Base-by-base conservation (phyloP, 1,140 invertebrate species). In the Pseudoatta argentina region DNA sequence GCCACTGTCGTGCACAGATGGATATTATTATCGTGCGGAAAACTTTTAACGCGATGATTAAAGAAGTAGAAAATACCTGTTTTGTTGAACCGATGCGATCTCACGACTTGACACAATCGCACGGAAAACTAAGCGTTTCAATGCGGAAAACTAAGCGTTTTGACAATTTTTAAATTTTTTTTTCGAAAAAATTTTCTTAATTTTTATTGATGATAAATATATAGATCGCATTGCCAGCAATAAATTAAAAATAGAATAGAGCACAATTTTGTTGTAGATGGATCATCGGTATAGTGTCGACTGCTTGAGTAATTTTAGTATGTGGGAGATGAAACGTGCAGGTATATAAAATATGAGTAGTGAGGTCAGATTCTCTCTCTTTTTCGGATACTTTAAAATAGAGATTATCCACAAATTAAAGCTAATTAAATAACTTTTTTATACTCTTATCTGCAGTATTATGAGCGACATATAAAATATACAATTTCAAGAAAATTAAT, bases 21-120 rank as follows among this genome's bases (percentile, higher is more conserved):
- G 34, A 73, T n/a, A 72, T 82, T 75, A 61, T 73, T 75, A 61
- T 73, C 24, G 12, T 2, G 8, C 69, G 10, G 8, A 6, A 8
- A 75, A 83, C 39, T 73, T 83, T 83, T 83, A 75, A 83, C 30
- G 71, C 14, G 55, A 34, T 7, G n/a, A 73, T 61, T 61, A 61
- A 75, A 83, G 39, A 75, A 83, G 75, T 34, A 51, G 55, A 61
- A 75, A 73, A 75, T 63, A 6, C 12, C 14, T 51, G 21, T 75
- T 63, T 59, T 34, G 10, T 24, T 51, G 30, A 24, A 51, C 44
- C 78, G 12, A 39, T 10, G 55, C 53, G 6, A 59, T n/a, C 1
- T n/a, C n/a, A 34, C 34, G 24, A 48, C 21, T 10, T 57, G 27
- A 24, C 8, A 21, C 39, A 10, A 4, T 2, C n/a, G 53, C 39